phyloP scores from a whole-genome alignment of 2,113 vertebrate genomes.

The Vulpes vulpes region DNA sequence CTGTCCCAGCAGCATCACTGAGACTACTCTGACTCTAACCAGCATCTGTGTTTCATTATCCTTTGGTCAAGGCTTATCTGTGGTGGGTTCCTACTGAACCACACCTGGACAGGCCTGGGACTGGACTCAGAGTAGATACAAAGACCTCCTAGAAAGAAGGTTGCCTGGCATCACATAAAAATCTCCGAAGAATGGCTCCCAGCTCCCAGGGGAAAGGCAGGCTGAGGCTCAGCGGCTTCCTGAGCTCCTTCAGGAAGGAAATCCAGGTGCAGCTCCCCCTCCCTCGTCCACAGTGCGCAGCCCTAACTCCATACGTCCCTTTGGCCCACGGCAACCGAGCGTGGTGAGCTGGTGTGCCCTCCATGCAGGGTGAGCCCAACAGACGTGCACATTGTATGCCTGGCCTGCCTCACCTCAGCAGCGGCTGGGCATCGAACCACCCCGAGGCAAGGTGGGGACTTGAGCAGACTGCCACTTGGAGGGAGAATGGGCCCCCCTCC shows the following conservation, averaged over 20 bases:
- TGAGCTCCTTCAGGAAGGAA: background rate
- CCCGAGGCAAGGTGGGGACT: conserved; percentile 73
- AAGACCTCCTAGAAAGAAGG: background rate
- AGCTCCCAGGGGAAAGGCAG: background rate
- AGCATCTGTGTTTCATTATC: no score
- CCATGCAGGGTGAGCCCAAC: background rate
- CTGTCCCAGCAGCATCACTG: background rate
- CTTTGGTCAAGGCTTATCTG: background rate
- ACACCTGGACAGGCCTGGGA: no score
- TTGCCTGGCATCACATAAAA: background rate
- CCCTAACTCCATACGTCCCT: background rate
- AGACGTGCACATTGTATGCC: conserved; percentile 71
- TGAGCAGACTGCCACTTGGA: conserved; percentile 78
- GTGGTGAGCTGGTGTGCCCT: no score
- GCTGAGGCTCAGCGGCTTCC: background rate
- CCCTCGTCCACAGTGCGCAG: background rate
- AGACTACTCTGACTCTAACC: background rate
- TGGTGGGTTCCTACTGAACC: background rate
- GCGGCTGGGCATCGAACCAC: conserved; percentile 77
- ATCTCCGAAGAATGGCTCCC: background rate
- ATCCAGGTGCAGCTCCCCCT: background rate
- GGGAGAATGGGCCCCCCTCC: background rate
- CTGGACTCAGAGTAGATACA: background rate
- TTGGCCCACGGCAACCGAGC: background rate
- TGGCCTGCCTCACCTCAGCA: conserved; percentile 78